phyloP scores from a whole-genome alignment of 2,797 vertebrate genomes.

The Rhynchotus rufescens region DNA sequence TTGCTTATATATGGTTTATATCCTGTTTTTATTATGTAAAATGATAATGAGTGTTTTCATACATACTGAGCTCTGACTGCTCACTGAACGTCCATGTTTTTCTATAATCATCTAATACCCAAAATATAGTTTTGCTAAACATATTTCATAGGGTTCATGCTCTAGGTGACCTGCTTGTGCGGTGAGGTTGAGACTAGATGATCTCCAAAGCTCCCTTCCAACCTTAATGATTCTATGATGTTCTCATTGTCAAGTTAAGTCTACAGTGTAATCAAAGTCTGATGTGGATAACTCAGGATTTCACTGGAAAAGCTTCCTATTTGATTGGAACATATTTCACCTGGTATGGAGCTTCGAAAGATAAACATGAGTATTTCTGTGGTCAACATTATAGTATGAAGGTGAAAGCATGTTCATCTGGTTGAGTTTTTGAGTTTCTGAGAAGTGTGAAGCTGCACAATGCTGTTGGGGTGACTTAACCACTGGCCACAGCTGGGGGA shows the following conservation, averaged over 20 bases:
- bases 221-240: background rate
- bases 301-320: background rate
- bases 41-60: background rate
- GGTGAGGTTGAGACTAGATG: no score
- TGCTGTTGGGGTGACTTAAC: background rate
- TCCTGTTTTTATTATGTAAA: background rate
- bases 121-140: background rate
- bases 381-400: background rate
- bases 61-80: background rate
- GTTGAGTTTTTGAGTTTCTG: background rate
- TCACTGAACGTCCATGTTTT: background rate
- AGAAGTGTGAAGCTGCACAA: background rate
- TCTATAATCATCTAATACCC: background rate
- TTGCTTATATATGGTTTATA: background rate
- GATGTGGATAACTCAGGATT: background rate
- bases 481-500: background rate
- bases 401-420: background rate
- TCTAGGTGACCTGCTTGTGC: no score
- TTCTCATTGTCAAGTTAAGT: background rate
- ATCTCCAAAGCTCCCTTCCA: no score
- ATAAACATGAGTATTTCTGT: background rate
- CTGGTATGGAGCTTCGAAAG: background rate
- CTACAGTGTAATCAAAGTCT: background rate
- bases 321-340: background rate
- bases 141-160: background rate